Evolutionary conservation across 2,888 invertebrate species (phyloP), one percentile per base, ranked within the genome.

Genomic region (Metopia argyrocephala): DNA sequence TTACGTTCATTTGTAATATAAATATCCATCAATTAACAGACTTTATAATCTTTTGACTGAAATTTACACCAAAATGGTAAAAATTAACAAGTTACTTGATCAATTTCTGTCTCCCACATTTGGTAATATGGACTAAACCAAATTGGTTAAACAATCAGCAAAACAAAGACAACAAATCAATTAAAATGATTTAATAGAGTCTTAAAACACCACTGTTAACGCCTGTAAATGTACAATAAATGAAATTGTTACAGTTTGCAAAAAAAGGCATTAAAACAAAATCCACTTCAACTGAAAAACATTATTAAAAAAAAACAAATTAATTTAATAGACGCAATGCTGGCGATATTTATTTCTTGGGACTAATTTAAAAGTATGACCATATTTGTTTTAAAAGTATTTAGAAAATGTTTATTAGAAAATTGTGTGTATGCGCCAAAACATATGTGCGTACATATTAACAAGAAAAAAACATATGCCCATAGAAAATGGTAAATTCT

Each of bases 31-130:
- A 56, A 3, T 69, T 27, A 48, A n/a, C 45, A 12, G 12, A 69
- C 25, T 66, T 9, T 5, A 50, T 5, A 15, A 2, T 48, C 15
- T 61, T 5, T 27, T 0, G n/a, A 23, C n/a, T n/a, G 45, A 5
- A 50, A 74, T 20, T 31, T 38, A 5, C 45, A 50, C 59, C 57
- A 50, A 64, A 70, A 50, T 50, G 48, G 31, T 5, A 20, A 28
- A 25, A 56, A 57, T 64, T 50, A 52, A 20, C 18, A 62, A 15
- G 23, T 57, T 27, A 54, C 15, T 25, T 21, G 57, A 70, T 65
- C 28, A 65, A 38, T 25, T 59, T 70, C 50, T 70, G 76, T 70
- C 76, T 70, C 76, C 76, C 50, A 45, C 70, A 62, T 74, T 76
- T 76, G 76, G 76, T 65, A 68, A 50, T 52, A 12, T 2, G n/a